Conservation (phyloP, 2,113 vertebrate genomes). For the Plotosus lineatus region DNA sequence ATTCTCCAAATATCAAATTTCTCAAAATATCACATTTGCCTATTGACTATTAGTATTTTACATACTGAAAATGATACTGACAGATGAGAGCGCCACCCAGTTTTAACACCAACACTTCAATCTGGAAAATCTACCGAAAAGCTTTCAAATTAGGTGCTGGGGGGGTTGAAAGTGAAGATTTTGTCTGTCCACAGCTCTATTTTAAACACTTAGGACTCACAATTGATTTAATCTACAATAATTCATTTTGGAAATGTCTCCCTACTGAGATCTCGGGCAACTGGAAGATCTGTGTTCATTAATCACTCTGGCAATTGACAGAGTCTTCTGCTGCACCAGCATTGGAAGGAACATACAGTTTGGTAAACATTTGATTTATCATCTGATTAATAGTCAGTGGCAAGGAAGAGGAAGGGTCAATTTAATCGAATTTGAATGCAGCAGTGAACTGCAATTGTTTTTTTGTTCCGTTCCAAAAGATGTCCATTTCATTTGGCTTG, state of each 20-base stretch:
- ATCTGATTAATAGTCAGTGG: constrained; percentile 44
- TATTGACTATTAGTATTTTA: not conserved
- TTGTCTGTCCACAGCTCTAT: constrained; percentile 38
- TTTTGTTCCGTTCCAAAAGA: not conserved
- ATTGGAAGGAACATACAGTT: constrained; percentile 34
- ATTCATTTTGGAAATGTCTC: constrained; percentile 53
- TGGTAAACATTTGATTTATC: constrained; percentile 51
- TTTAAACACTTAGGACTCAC: constrained; percentile 49
- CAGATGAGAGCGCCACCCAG: not conserved
- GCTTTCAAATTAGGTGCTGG: constrained; percentile 2
- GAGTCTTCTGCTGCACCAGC: constrained; percentile 13
- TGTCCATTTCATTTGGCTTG: constrained; percentile 11
- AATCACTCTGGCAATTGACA: constrained; percentile 44
- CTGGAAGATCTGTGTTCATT: constrained; percentile 46
- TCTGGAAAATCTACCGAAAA: not conserved
- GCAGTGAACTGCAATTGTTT: constrained; percentile 1
- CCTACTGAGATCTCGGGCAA: constrained; percentile 30
- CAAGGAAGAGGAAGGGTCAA: constrained; percentile 16
- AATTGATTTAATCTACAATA: constrained; percentile 51
- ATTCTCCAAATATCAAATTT: not conserved
- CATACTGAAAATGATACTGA: not conserved
- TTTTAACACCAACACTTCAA: not conserved
- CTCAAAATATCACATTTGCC: not conserved
- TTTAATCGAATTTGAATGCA: constrained; percentile 29
- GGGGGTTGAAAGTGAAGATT: not conserved